phyloP scores from a whole-genome alignment of 2,113 vertebrate genomes.

The Amphiprion ocellaris region DNA sequence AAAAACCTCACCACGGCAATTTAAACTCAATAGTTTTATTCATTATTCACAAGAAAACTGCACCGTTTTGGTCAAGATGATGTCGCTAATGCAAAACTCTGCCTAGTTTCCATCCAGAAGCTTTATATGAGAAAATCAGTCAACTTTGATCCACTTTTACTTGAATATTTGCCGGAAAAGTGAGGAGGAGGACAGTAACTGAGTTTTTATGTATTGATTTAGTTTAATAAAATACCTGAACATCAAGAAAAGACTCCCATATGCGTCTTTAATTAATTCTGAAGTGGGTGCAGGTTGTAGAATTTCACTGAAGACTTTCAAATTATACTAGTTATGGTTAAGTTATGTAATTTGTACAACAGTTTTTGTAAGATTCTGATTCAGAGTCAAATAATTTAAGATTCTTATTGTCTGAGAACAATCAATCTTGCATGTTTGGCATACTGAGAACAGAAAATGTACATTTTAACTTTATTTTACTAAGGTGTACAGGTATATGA shows the following conservation, averaged over 20 bases:
- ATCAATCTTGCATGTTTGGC: background rate
- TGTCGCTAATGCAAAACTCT: constrained; percentile 4
- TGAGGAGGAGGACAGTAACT: background rate
- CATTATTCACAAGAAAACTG: constrained; percentile 33
- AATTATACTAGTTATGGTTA: too few species aligned
- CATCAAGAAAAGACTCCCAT: background rate
- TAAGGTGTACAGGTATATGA: too few species aligned
- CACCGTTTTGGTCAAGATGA: constrained; percentile 8
- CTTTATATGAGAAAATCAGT: constrained; percentile 22
- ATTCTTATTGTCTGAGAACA: background rate
- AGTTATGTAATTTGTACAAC: too few species aligned
- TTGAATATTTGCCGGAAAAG: constrained; percentile 19
- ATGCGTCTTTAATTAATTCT: constrained; percentile 15
- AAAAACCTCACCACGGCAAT: constrained; percentile 1
- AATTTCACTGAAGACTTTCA: background rate
- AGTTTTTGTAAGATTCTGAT: too few species aligned
- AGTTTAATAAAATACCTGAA: constrained; percentile 4
- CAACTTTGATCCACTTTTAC: constrained; percentile 37
- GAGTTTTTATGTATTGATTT: constrained; percentile 16
- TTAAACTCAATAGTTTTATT: constrained; percentile 39
- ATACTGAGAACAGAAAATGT: too few species aligned
- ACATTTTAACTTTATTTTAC: too few species aligned
- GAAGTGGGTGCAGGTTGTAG: background rate
- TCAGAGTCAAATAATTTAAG: background rate
- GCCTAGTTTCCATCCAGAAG: background rate